phyloP scores from a whole-genome alignment of 2,113 vertebrate genomes.

The Ameiurus melas region DNA sequence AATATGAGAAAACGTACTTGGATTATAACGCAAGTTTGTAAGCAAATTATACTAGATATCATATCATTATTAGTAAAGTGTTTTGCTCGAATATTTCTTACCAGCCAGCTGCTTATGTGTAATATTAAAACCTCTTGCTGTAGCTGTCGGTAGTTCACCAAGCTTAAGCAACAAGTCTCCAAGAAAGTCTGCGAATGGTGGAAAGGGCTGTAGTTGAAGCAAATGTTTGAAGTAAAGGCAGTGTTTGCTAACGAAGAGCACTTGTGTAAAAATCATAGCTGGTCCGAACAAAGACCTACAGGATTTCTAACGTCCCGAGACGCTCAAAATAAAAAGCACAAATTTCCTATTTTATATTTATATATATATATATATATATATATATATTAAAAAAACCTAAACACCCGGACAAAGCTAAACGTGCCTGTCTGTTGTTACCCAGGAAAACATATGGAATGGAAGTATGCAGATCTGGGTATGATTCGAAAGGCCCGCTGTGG shows the following conservation, averaged over 20 bases:
- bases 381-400: constrained; percentile 52
- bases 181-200: background rate
- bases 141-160: background rate
- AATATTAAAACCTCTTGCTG: background rate
- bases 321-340: constrained; percentile 46
- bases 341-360: constrained; percentile 38
- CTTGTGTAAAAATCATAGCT: constrained; percentile 60
- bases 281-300: constrained; percentile 50
- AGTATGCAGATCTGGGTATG: background rate
- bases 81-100: background rate
- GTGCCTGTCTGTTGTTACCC: background rate
- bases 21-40: background rate
- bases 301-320: constrained; percentile 49
- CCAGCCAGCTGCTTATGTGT: background rate
- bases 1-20: background rate
- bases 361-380: too few relatives aligned
- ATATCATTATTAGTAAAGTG: background rate
- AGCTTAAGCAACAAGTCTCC: background rate
- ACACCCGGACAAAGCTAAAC: constrained; percentile 51
- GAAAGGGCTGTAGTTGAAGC: background rate
- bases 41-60: background rate
- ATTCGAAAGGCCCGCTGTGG: background rate
- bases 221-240: constrained; percentile 27
- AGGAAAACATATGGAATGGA: background rate
- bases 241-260: constrained; percentile 54